Evolutionary conservation across 2,888 invertebrate species (phyloP), one percentile per base, ranked within the genome.

Genomic region (Metellina segmentata): DNA sequence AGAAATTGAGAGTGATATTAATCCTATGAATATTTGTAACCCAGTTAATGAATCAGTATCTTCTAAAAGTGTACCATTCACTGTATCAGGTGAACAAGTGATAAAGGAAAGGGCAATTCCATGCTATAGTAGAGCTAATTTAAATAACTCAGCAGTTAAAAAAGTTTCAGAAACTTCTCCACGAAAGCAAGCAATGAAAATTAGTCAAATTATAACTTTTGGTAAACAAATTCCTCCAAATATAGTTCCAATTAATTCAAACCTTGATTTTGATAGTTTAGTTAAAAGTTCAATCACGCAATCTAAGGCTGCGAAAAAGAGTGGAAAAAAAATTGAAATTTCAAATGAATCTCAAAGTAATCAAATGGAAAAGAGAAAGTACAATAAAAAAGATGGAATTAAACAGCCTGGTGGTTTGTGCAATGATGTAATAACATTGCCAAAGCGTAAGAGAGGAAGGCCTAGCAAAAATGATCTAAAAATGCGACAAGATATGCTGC

Each of bases 341-440:
- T 20, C 19, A 16, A 70, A 82, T 49, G 53, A 51, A 51, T n/a
- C 19, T 7, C 16, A 70, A 48, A 70, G 7, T 81, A 48, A 7
- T 16, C 7, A 49, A n/a, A 34, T 34, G n/a, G 13, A 13, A 53
- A 69, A 8, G 19, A 7, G 69, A 8, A 19, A 49, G 16, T 48
- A 72, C n/a, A 20, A 48, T 7, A 85, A 90, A 53, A 81, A 90
- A 53, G 52, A 83, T 77, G 89, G 89, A 71, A 72, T 83, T 7
- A 89, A 89, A 49, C 72, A 79, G 16, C 82, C 89, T 20, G 7
- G 16, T 16, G 7, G 6, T 34, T 34, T 71, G 48, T 34, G 13
- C 9, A 7, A 13, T 20, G 19, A 34, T 8, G 13, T 34, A 0
- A 52, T 71, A 8, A 34, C 52, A 11, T 52, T 72, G 34, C 6